These are phyloP conservation scores for Micromesistius poutassou DNA, from an alignment of 2,797 vertebrate species.

Conservation along the genomic window DNA sequence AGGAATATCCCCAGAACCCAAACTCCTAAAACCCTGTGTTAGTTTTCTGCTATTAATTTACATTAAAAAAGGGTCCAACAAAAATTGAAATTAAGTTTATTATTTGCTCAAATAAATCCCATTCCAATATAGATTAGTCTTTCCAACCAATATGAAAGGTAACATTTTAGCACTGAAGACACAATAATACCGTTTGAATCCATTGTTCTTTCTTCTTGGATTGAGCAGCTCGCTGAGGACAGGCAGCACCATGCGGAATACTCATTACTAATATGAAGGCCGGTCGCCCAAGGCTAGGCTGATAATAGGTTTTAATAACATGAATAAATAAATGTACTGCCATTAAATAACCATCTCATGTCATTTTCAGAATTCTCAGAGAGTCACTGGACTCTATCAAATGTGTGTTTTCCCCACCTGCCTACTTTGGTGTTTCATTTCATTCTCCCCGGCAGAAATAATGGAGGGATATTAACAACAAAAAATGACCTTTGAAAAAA, in stretches of 20 bases:
- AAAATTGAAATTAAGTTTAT: not conserved
- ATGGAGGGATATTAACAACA: not conserved
- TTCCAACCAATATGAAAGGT: not conserved
- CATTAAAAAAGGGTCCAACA: not conserved
- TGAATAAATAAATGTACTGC: not conserved
- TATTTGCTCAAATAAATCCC: not conserved
- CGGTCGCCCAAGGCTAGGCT: not conserved
- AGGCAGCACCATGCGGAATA: not conserved
- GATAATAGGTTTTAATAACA: not conserved
- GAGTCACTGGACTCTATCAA: not conserved
- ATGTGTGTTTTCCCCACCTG: not conserved
- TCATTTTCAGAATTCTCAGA: not conserved
- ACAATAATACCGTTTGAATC: not conserved
- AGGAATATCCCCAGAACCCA: not conserved
- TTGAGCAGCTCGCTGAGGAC: not conserved
- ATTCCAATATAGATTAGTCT: not conserved
- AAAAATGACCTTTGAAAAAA: slow-evolving; percentile 1
- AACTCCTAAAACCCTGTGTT: not conserved
- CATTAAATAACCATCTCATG: not conserved
- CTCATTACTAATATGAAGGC: not conserved
- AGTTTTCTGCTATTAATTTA: not conserved
- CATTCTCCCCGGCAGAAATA: not conserved
- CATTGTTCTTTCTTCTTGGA: not conserved
- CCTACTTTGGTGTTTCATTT: not conserved
- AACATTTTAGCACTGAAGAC: not conserved